Evolutionary conservation across 1,140 invertebrate species (phyloP).

Genomic region (Anagrus nilaparvatae): DNA sequence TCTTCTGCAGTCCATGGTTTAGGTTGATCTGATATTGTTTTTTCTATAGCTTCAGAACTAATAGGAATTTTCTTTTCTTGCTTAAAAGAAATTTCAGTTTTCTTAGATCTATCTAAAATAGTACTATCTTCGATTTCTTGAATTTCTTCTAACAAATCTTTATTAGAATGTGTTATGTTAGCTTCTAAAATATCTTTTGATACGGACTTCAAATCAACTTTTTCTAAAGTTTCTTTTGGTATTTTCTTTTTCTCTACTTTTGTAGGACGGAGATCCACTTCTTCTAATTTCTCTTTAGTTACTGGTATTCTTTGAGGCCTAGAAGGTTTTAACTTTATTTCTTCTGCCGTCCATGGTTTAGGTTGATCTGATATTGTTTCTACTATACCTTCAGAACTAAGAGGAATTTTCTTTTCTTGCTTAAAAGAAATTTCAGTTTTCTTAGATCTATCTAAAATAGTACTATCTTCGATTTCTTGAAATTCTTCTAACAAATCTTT

Average conservation of each 20-base stretch:
- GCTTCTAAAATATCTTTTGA: slow-evolving; percentile 19
- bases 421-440: slow-evolving; percentile 30
- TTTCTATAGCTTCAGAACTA: too few species aligned
- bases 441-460: slow-evolving; percentile 12
- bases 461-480: slow-evolving; percentile 7
- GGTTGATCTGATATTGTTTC: slow-evolving; percentile 35
- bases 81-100: too few species aligned
- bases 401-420: slow-evolving; percentile 42
- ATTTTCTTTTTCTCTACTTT: slow-evolving; percentile 28
- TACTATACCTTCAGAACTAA: slow-evolving; percentile 30
- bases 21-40: slow-evolving; percentile 28
- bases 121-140: slow-evolving; percentile 21
- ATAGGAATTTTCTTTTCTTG: too few species aligned
- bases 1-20: slow-evolving; percentile 46
- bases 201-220: slow-evolving; percentile 21
- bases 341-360: slow-evolving; percentile 41
- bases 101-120: slow-evolving; percentile 8
- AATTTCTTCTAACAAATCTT: slow-evolving; percentile 15
- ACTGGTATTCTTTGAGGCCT: slow-evolving; percentile 30
- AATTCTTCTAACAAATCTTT: too few species aligned
- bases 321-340: slow-evolving; percentile 40
- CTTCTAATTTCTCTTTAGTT: slow-evolving; percentile 33
- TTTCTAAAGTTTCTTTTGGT: slow-evolving; percentile 24
- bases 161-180: slow-evolving; percentile 10
- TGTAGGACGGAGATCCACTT: slow-evolving; percentile 40